Percentiles rank a stretch among this genome's conserved stretches.
phyloP scores from a whole-genome alignment of 2,797 vertebrate species.

The Masticophis lateralis region DNA sequence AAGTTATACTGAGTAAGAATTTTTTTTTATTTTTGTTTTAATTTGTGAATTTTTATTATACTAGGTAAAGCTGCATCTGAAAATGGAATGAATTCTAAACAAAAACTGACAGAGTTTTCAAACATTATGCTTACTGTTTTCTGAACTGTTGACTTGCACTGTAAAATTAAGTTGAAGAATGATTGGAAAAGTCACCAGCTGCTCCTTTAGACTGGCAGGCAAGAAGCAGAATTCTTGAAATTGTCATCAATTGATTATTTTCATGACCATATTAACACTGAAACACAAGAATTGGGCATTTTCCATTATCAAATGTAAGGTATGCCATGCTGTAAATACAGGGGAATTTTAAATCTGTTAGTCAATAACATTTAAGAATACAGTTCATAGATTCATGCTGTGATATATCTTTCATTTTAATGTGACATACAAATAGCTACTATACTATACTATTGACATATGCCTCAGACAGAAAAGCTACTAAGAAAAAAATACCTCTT shows the following conservation, averaged over 20 bases:
- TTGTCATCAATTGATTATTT: not conserved
- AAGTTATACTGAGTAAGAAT: constrained; percentile 85
- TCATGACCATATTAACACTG: not conserved
- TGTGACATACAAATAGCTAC: too few relatives aligned
- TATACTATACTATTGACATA: not conserved
- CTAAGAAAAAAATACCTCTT: not conserved
- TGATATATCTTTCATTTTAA: not conserved
- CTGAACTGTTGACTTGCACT: constrained; percentile 23
- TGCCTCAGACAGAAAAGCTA: not conserved
- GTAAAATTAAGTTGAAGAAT: constrained; percentile 9
- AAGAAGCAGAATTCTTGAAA: not conserved
- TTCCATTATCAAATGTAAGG: not conserved
- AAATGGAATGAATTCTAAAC: constrained; percentile 50
- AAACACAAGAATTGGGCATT: not conserved
- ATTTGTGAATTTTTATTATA: constrained; percentile 53
- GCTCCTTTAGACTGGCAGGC: not conserved
- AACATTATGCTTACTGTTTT: constrained; percentile 35
- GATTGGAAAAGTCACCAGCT: not conserved
- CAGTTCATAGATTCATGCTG: not conserved
- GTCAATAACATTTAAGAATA: not conserved
- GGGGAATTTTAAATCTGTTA: not conserved
- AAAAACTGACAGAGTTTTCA: constrained; percentile 48
- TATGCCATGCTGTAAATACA: not conserved
- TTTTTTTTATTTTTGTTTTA: constrained; percentile 48
- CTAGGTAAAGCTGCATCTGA: constrained; percentile 43